Evolutionary conservation across 2,888 invertebrate genomes (phyloP), one percentile per base, ranked within the genome.

Genomic region (Drosophila neonasuta): DNA sequence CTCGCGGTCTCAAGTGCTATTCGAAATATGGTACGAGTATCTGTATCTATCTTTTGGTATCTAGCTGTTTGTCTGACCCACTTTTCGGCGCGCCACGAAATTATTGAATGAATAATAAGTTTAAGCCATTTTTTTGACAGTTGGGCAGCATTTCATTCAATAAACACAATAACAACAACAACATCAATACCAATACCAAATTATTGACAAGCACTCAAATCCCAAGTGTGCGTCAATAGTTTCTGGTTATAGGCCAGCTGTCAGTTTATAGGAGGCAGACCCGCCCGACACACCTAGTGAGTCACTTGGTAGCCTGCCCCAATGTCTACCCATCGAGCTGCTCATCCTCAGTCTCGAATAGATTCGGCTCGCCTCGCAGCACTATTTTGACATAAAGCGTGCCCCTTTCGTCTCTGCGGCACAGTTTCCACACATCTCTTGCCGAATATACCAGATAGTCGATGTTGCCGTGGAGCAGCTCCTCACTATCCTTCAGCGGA

Each of bases 171-270:
- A 63, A 50, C 30, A 50, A 46, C 24, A 50, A 46, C 45, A 71
- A 49, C 36, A 45, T 36, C 34, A 57, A 50, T 20, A 20, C 20
- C 29, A 58, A 45, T 39, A 41, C 24, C 48, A 79, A 52, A 71
- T 73, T 79, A 82, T 82, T 82, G 82, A 80, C 87, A 82, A 80
- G 71, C 84, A 83, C 82, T 82, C 80, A 79, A 56, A 56, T 44
- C 71, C 36, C 68, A 71, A 77, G 77, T 66, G 80, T 85, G 71
- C 86, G 81, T 81, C 81, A 81, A 86, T 46, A 41, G 48, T 9
- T 55, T 36, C 34, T 42, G 51, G 51, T 34, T 60, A 34, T 60
- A 60, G 62, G 36, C 51, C 74, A 78, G 70, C 62, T 78, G 79
- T 52, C 64, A 34, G 49, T 34, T 50, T 11, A 34, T 44, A 20